Evolutionary conservation across 2,797 vertebrate species (phyloP), one percentile per base, ranked within the genome.

Genomic region (Salarias fasciatus): DNA sequence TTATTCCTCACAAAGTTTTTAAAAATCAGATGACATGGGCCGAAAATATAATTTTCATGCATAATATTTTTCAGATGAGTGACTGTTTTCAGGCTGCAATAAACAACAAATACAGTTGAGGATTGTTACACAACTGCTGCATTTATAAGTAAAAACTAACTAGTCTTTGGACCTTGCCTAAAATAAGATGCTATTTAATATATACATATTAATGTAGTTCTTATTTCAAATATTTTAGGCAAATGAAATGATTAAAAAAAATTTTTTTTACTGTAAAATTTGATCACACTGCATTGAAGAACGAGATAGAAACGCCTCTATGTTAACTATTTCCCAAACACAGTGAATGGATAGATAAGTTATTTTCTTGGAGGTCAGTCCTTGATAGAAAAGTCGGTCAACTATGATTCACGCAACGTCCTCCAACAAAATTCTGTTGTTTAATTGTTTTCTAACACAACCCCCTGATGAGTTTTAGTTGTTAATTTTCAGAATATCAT

Each of bases 1-100:
- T 80, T 58, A 74, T 76, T 61, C 67, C 79, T 77, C 63, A 53
- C 18, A 37, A 52, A 69, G 69, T 83, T 84, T 30, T 63, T 43
- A 64, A 59, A 74, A 77, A 9, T 72, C 68, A 79, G 31, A 66
- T 69, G 44, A 73, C 69, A 57, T 11, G 13, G 30, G 14, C 52
- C 64, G 44, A 36, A 70, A 70, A 81, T 57, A 48, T 35, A 6
- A 35, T 35, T 35, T 35, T 35, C 9, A 77, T 33, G 77, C 56
- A 67, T 40, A 71, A 50, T 64, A 72, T 46, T 66, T 83, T 75
- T 70, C 29, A 55, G 75, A 76, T 69, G n/a, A 64, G 52, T 63
- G 74, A 35, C 69, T 60, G 11, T 80, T 80, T 70, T 60, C 28
- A 70, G 54, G 30, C 40, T 46, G 12, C 1, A 41, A 43, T 42